Percentiles rank a stretch among this genome's conserved stretches.
Conservation (phyloP, 2,113 vertebrate genomes). For the Brachyhypopomus gauderio region DNA sequence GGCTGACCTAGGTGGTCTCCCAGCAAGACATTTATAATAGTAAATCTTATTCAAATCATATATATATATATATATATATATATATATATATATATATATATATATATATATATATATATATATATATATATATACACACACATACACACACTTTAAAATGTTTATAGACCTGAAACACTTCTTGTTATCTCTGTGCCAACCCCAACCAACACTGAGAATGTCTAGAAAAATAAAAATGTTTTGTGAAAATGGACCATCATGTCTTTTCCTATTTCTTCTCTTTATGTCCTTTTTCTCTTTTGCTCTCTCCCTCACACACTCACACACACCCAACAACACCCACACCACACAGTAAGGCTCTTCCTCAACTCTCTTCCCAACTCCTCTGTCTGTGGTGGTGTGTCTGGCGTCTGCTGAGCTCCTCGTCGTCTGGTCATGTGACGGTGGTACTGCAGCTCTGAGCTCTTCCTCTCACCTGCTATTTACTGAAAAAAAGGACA, state of each 20-base stretch:
- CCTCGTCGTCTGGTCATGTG: constrained; percentile 68
- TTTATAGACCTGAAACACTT: no score
- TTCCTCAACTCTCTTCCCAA: not conserved
- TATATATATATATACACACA: not conserved
- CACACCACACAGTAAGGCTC: no score
- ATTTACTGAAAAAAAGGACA: constrained; percentile 76
- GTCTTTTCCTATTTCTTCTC: not conserved
- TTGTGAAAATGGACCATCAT: constrained; percentile 70
- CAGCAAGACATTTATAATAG: constrained; percentile 68
- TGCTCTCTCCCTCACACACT: constrained; percentile 66
- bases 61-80: constrained; percentile 71
- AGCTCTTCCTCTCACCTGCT: constrained; percentile 63
- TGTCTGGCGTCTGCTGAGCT: constrained; percentile 68
- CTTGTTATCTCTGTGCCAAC: constrained; percentile 28
- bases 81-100: constrained; percentile 65
- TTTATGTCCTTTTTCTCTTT: constrained; percentile 60
- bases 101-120: constrained; percentile 10
- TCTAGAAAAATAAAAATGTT: constrained; percentile 81
- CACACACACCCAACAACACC: no score
- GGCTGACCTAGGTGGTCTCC: constrained; percentile 59
- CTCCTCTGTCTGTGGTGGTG: constrained; percentile 13
- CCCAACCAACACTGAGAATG: constrained; percentile 49
- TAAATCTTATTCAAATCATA: no score
- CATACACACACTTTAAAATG: constrained; percentile 74
- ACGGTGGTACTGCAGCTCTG: constrained; percentile 59